These are phyloP conservation scores for Hybognathus amarus DNA, from an alignment of 2,797 vertebrate genomes.

Conservation along the genomic window DNA sequence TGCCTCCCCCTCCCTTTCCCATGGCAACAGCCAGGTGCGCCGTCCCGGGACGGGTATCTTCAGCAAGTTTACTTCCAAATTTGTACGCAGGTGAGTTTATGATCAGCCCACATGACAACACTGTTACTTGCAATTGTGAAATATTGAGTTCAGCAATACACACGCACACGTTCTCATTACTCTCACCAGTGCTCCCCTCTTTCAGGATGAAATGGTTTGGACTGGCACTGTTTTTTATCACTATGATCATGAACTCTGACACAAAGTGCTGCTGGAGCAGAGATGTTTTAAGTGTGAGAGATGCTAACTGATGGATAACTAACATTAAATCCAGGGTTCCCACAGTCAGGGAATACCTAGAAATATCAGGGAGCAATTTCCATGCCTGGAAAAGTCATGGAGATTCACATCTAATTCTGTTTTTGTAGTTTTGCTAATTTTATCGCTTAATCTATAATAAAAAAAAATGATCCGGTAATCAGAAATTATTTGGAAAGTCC, in stretches of 20 bases:
- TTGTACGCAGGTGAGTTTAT: conserved; percentile 82
- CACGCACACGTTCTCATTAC: conserved; percentile 39
- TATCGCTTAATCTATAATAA: background rate
- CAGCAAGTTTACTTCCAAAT: conserved; percentile 87
- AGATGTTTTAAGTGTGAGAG: conserved; percentile 49
- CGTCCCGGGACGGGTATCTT: conserved; percentile 82
- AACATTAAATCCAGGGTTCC: conserved; percentile 24
- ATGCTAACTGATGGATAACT: conserved; percentile 34
- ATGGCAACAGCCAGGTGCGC: conserved; percentile 80
- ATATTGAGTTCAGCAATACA: background rate
- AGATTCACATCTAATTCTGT: background rate
- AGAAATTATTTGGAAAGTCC: background rate
- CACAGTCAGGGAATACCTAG: background rate
- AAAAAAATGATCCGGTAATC: background rate
- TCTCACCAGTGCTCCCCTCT: conserved; percentile 53
- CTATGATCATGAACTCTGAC: conserved; percentile 51
- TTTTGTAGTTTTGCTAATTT: background rate
- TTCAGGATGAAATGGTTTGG: conserved; percentile 55
- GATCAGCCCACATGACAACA: background rate
- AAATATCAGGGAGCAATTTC: background rate
- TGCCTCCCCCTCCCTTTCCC: conserved; percentile 76
- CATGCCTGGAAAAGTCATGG: background rate
- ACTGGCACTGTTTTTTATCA: conserved; percentile 48
- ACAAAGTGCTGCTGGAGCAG: conserved; percentile 42
- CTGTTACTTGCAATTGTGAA: background rate